phyloP scores from a whole-genome alignment of 2,113 vertebrate genomes.

The Willisornis vidua region DNA sequence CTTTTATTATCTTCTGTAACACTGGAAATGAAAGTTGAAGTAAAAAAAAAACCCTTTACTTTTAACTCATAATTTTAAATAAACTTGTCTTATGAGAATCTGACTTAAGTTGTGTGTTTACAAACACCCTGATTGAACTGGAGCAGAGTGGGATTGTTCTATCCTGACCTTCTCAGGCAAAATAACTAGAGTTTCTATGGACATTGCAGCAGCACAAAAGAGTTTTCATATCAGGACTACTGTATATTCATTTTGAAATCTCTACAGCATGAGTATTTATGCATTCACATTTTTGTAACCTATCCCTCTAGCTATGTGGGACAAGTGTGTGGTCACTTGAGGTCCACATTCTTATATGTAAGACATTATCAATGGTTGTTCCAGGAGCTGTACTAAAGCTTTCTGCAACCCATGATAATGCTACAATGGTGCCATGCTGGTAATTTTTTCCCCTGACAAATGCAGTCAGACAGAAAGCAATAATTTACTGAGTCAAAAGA shows the following conservation, averaged over 20 bases:
- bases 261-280: not conserved
- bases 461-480: not conserved
- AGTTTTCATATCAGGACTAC: not conserved
- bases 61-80: not conserved
- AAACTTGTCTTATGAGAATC: not conserved
- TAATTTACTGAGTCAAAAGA: not conserved
- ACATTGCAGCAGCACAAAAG: not conserved
- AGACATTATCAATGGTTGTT: not conserved
- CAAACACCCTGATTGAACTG: not conserved
- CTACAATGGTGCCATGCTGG: not conserved
- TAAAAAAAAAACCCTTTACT: not conserved
- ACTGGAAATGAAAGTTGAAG: not conserved
- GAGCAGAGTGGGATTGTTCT: not conserved
- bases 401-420: not conserved
- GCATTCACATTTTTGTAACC: not conserved
- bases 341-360: not conserved
- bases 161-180: not conserved
- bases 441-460: not conserved
- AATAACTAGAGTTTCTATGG: not conserved
- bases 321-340: not conserved
- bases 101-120: not conserved
- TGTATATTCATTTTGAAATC: not conserved
- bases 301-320: not conserved
- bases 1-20: not conserved
- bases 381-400: not conserved